Base-by-base conservation (phyloP, 1,140 invertebrate genomes). In the Acromyrmex heyeri region DNA sequence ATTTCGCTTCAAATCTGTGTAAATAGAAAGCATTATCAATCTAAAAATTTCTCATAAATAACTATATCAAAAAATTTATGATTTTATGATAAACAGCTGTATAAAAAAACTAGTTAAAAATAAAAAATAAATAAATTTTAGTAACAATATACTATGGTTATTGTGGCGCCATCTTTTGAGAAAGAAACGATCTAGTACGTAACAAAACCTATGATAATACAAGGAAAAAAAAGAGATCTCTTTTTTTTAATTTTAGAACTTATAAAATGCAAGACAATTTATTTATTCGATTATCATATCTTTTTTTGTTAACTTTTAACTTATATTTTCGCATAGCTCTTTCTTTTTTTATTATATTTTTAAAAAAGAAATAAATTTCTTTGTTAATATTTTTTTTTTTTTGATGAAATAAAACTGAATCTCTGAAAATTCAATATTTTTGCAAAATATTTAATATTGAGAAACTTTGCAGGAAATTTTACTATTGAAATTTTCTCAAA, bases 131-230 rank as follows among this genome's bases (percentile, higher is more conserved):
- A 21, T 30, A 69, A 57, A 69, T 27, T 38, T 21, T 16, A 30
- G 48, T 64, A 48, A 48, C 0, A 34, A 18, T 70, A 30, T 21
- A 44, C 30, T 57, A 57, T 8, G 50, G 44, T 70, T 70, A 70
- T 44, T 38, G 65, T 81, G 65, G 78, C 78, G 78, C 78, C 78
- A 81, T 70, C 78, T 81, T 21, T 70, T 44, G 67, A 21, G 1
- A 24, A 55, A 38, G n/a, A 16, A 67, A 3, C 2, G 10, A 18
- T 55, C 5, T 3, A 57, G 24, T 44, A 27, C n/a, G 4, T 79
- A 21, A 50, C 18, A 65, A 79, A 38, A 18, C 34, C 1, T 70
- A 70, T 44, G 78, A 81, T 81, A 81, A 81, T 18, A 70, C 12
- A 1, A 27, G 0, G 1, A 24, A 24, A 24, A 24, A 24, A 24